phyloP scores from a whole-genome alignment of 2,113 vertebrate genomes.

The Menidia beryllina region DNA sequence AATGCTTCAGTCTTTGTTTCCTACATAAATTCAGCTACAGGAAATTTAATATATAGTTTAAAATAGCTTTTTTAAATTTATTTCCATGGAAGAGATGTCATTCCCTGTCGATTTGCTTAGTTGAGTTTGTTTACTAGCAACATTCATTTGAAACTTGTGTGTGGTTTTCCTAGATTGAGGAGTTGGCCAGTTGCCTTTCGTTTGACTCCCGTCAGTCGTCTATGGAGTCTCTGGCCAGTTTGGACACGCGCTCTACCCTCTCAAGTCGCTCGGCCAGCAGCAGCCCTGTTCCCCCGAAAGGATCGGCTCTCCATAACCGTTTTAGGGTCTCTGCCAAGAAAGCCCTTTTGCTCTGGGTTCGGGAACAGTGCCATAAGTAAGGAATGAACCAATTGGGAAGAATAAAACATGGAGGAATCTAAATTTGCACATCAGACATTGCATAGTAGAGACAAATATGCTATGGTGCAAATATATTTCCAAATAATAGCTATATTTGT shows the following conservation, averaged over 20 bases:
- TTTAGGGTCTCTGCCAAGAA: constrained; percentile 94
- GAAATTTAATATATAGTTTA: too few species aligned
- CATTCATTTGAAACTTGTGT: neutral
- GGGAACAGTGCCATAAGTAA: constrained; percentile 91
- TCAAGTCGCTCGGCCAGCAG: constrained; percentile 82
- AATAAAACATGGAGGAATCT: neutral
- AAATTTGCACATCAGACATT: neutral
- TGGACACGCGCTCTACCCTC: constrained; percentile 80
- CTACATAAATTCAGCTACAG: too few species aligned
- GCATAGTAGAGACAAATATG: too few species aligned
- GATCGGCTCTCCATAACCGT: constrained; percentile 83
- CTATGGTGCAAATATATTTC: too few species aligned
- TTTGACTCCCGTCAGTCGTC: constrained; percentile 86
- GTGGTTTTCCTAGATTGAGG: constrained; percentile 85
- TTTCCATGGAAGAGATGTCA: too few species aligned
- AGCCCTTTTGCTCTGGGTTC: constrained; percentile 92
- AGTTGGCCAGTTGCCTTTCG: constrained; percentile 87
- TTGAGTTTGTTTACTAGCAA: neutral
- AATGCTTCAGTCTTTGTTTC: neutral
- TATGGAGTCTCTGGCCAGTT: constrained; percentile 79
- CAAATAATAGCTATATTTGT: too few species aligned
- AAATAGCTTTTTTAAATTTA: too few species aligned
- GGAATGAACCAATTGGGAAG: neutral
- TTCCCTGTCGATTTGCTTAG: neutral
- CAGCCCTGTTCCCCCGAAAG: constrained; percentile 81